phyloP scores from a whole-genome alignment of 2,888 invertebrate genomes.

The Dolichopus griseipennis region DNA sequence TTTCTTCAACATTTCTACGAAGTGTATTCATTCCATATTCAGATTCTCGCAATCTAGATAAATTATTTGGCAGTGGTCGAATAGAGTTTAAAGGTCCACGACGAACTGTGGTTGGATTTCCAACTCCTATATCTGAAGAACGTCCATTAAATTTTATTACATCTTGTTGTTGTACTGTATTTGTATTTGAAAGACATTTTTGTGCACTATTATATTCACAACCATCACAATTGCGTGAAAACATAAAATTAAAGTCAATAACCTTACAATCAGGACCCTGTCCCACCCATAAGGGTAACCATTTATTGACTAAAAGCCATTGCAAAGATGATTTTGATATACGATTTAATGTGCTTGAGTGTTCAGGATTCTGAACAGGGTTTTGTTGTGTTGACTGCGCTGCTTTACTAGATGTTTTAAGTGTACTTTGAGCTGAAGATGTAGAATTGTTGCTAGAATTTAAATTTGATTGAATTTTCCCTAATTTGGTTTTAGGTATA shows the following conservation, averaged over 20 bases:
- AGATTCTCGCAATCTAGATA: slow-evolving; percentile 35
- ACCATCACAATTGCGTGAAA: slow-evolving; percentile 42
- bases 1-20: slow-evolving; percentile 32
- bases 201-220: slow-evolving; percentile 31
- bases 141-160: slow-evolving; percentile 39
- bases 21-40: slow-evolving; percentile 21
- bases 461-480: slow-evolving; percentile 12
- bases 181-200: slow-evolving; percentile 28
- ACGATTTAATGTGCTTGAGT: slow-evolving; percentile 39
- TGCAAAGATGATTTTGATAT: slow-evolving; percentile 55
- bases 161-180: slow-evolving; percentile 37
- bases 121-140: slow-evolving; percentile 30
- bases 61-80: slow-evolving; percentile 35
- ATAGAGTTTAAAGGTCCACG: slow-evolving; percentile 24
- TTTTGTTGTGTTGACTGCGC: slow-evolving; percentile 7
- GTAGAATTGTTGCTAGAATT: slow-evolving; percentile 10
- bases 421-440: neutral
- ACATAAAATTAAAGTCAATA: slow-evolving; percentile 46
- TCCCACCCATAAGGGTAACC: slow-evolving; percentile 56
- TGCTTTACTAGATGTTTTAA: slow-evolving; percentile 9
- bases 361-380: slow-evolving; percentile 25
- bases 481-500: slow-evolving; percentile 20
- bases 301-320: slow-evolving; percentile 58
- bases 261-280: slow-evolving; percentile 48
- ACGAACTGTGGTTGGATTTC: slow-evolving; percentile 25